Evolutionary conservation across 2,888 invertebrate species (phyloP), one percentile per base, ranked within the genome.

Genomic region (Tetropium fuscum): DNA sequence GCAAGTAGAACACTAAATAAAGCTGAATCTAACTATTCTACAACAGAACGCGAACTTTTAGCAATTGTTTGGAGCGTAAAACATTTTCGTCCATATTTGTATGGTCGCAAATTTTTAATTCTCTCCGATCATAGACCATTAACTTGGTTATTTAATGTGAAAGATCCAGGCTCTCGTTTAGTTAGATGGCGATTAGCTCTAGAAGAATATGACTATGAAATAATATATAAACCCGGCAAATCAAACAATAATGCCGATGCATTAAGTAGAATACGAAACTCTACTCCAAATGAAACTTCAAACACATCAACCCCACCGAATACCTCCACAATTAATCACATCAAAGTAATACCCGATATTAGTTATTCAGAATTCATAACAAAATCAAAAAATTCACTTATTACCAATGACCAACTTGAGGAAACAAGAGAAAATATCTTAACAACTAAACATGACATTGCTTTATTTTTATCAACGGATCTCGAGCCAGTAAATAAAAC

Each of bases 61-160:
- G 75, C 76, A 0, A 76, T 81, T 7, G 65, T 80, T 4, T 79
- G 74, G 73, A 66, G 64, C 4, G 59, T 64, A 1, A 73, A 77
- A 60, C 69, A 78, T 56, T 81, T 79, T 56, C 11, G 78, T 19
- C 76, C 78, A 3, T 81, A 80, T 53, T 40, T 81, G 2, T 78
- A 71, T 53, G 80, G 79, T 11, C 65, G 70, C 13, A 67, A 74
- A 59, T 81, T 80, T 53, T 65, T 25, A 3, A 71, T 81, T 5
- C 13, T 74, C 3, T 80, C 74, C 0, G 78, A 81, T 54, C 80
- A 80, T 54, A 51, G 62, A 61, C 77, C 78, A 0, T 58, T 80
- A 22, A 65, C 61, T 1, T 80, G 77, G 76, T 56, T 81, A 7
- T 71, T 75, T 18, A 74, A 63, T 16, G 34, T 34, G 8, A 74